Percentiles rank a stretch among this genome's conserved stretches.
Conservation (phyloP, 2,113 vertebrate genomes). For the Marcusenius ussheri region DNA sequence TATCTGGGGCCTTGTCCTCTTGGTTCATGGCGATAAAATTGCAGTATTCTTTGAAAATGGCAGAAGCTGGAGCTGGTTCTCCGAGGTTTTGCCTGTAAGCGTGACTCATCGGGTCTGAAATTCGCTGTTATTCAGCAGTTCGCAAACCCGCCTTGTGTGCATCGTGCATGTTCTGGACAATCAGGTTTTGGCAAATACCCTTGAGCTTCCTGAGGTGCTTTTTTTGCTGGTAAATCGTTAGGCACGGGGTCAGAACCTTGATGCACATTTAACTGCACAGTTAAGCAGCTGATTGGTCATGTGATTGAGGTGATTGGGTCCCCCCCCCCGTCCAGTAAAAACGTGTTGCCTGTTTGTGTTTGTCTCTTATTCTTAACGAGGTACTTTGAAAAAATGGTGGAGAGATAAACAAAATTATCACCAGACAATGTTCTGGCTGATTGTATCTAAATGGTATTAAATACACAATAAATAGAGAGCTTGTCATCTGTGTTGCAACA, state of each 20-base stretch:
- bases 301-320: not conserved
- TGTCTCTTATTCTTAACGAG: not conserved
- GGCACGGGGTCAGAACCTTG: not conserved
- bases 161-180: not conserved
- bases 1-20: not conserved
- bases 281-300: not conserved
- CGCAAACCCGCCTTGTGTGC: not conserved
- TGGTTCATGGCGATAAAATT: not conserved
- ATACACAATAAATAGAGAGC: not conserved
- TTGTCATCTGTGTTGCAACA: not conserved
- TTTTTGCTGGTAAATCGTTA: not conserved
- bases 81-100: not conserved
- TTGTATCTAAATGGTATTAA: slow-evolving; percentile 1
- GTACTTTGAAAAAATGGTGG: not conserved
- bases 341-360: not conserved
- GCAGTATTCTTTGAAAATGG: not conserved
- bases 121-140: not conserved
- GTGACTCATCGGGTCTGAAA: not conserved
- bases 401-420: not conserved
- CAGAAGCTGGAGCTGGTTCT: not conserved
- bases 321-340: not conserved
- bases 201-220: not conserved
- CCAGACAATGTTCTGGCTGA: not conserved
- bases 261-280: not conserved
- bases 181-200: not conserved